These are phyloP conservation scores for Campoletis sonorensis DNA, from an alignment of 1,140 invertebrate genomes.

Conservation along the genomic window DNA sequence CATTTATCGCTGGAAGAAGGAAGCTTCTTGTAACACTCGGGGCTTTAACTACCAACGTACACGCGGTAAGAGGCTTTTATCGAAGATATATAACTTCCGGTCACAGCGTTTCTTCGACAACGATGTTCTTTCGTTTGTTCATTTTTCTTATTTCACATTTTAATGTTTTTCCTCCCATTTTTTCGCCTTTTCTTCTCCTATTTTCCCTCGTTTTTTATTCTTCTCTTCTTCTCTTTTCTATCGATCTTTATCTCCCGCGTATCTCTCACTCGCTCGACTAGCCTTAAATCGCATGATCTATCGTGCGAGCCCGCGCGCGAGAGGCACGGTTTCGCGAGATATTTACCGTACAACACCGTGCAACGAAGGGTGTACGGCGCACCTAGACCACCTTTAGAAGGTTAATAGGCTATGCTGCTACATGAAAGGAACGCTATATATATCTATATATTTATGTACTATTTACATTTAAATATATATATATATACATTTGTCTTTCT, in stretches of 20 bases:
- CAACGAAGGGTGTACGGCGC: conserved; percentile 59
- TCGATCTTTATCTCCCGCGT: conserved; percentile 26
- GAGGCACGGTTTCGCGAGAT: conserved; percentile 29
- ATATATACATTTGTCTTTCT: not conserved
- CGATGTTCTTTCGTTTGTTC: conserved; percentile 9
- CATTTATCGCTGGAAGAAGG: conserved; percentile 13
- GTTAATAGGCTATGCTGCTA: conserved; percentile 58
- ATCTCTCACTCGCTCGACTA: conserved; percentile 29
- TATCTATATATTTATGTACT: not conserved
- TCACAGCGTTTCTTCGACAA: conserved; percentile 34
- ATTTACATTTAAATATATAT: not conserved
- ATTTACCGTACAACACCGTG: conserved; percentile 16
- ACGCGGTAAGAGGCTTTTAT: not conserved
- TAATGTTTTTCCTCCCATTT: not conserved
- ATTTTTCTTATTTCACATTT: conserved; percentile 24
- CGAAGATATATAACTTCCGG: conserved; percentile 40
- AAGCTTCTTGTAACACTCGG: conserved; percentile 29
- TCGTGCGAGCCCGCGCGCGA: not conserved
- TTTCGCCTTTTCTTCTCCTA: not conserved
- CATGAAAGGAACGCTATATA: conserved; percentile 38
- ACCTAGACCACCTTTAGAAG: conserved; percentile 67
- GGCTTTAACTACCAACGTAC: conserved; percentile 30
- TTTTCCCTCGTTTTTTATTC: too few species aligned
- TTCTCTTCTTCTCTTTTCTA: conserved; percentile 12
- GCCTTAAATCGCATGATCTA: conserved; percentile 39